Base-by-base conservation (phyloP, 2,113 vertebrate species). In the Agapornis roseicollis region DNA sequence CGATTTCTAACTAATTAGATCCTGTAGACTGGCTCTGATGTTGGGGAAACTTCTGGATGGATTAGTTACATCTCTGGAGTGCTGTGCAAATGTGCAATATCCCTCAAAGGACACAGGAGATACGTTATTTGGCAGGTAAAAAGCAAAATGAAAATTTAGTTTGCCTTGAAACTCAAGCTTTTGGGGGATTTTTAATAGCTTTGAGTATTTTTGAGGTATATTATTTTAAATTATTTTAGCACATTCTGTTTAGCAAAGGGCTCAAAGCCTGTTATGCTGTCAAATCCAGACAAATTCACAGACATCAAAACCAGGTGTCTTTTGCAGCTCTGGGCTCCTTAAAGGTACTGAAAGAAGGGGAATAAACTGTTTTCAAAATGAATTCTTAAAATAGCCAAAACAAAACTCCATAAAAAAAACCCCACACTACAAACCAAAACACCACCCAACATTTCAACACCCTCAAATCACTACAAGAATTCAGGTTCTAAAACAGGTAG, bases 311-410 rank as follows among this genome's bases (percentile, higher is more conserved):
- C 61, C 80, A 16, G 5, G 12, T 76, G 33, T 65, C 41, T 91
- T 90, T 92, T 88, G 86, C 77, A 93, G 87, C 58, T 49, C 80
- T 56, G 17, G n/a, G 65, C 69, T 96, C 68, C 81, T 90, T 80
- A 41, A 85, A 42, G 3, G 25, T 23, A 88, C 60, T 42, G 22
- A 85, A 94, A 96, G 72, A 91, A 80, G 58, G 90, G 41, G 77
- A 94, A 78, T 66, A 94, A 95, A 96, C 90, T 55, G 66, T 20
- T 71, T 92, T 44, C 56, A 3, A 60, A 88, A 87, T 93, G 33
- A 85, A 37, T 64, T 66, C 50, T 70, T 87, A 52, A 65, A 52
- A 85, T 70, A 28, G 15, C 15, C 9, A 29, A 61, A 15, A 70
- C 33, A 46, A 8, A 1, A 3, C 33, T 22, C 18, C 31, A 56